A percentile compares a stretch with the other conserved stretches of the same genome.
Conservation (phyloP, 1,140 invertebrate species). For the Drosophila orena region DNA sequence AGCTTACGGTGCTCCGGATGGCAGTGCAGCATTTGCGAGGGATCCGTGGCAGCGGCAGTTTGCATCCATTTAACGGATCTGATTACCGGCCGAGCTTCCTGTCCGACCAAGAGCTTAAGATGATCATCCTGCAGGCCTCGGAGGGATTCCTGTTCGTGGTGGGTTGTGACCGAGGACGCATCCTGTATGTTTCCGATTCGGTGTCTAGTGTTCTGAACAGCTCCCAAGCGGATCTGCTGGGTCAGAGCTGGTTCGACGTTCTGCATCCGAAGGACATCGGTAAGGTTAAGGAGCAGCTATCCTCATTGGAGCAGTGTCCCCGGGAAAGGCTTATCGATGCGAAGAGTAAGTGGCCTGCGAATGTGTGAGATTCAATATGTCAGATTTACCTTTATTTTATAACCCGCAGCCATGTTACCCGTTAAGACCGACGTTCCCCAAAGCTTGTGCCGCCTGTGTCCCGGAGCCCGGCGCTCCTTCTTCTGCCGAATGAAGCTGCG, state of each 20-base stretch:
- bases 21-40: slow-evolving; percentile 96
- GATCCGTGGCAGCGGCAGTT: slow-evolving; percentile 88
- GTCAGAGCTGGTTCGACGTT: slow-evolving; percentile 97
- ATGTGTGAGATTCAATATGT: background rate
- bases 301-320: slow-evolving; percentile 94
- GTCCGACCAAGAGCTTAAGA: slow-evolving; percentile 95
- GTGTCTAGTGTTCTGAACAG: slow-evolving; percentile 94
- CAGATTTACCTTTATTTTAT: slow-evolving; percentile 3
- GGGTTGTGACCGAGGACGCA: slow-evolving; percentile 95
- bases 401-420: slow-evolving; percentile 92
- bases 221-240: slow-evolving; percentile 94
- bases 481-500: slow-evolving; percentile 97
- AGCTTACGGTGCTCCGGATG: slow-evolving; percentile 96
- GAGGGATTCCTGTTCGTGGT: slow-evolving; percentile 97
- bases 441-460: slow-evolving; percentile 90
- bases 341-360: slow-evolving; percentile 90
- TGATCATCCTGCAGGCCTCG: slow-evolving; percentile 91
- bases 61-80: slow-evolving; percentile 92
- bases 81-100: slow-evolving; percentile 95
- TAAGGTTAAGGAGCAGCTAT: slow-evolving; percentile 97
- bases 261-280: slow-evolving; percentile 97
- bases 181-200: slow-evolving; percentile 96
- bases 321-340: slow-evolving; percentile 95
- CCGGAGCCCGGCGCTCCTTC: slow-evolving; percentile 95
- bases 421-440: slow-evolving; percentile 94